Evolutionary conservation across 2,113 vertebrate genomes (phyloP), one percentile per base, ranked within the genome.

Genomic region (Gnathonemus longibarbis): DNA sequence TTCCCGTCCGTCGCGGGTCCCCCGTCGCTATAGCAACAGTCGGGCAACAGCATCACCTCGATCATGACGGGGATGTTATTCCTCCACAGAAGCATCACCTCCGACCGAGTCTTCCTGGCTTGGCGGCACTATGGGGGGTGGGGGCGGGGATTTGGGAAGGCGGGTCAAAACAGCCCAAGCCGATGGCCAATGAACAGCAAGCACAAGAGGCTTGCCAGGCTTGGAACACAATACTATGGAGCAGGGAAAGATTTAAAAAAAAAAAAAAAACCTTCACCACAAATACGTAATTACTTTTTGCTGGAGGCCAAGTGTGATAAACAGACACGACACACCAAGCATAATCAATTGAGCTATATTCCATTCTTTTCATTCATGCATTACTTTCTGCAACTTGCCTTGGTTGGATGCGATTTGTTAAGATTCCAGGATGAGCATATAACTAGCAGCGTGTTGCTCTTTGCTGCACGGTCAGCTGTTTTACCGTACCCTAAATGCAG

Each of bases 41-140:
- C 98, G 49, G 98, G 98, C 70, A 99, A 96, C 11, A 99, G 95
- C 97, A 99, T 98, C 95, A 99, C 98, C 95, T 99, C 98, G 90
- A 99, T 97, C 98, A 99, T 99, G 94, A 99, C 97, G 89, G 98
- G 98, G 95, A 98, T 97, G 95, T 95, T 98, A 93, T 98, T 99
- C 93, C 96, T 97, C 98, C 98, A 99, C 90, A 99, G 95, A 58
- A 98, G 93, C 89, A 97, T 94, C 91, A 99, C 97, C 94, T 99
- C 98, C 58, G 98, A 98, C 91, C 97, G 97, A 77, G 97, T 99
- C 94, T 97, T 95, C 89, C 97, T 97, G 46, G 98, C 98, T 96
- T 99, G 98, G 88, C 97, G 97, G 95, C 98, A 99, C 98, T 99
- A 92, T 27, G 21, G 35, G 19, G 80, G 42, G 80, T 0, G 45